Evolutionary conservation across 1,140 invertebrate species (phyloP).

Genomic region (Capitella teleta): DNA sequence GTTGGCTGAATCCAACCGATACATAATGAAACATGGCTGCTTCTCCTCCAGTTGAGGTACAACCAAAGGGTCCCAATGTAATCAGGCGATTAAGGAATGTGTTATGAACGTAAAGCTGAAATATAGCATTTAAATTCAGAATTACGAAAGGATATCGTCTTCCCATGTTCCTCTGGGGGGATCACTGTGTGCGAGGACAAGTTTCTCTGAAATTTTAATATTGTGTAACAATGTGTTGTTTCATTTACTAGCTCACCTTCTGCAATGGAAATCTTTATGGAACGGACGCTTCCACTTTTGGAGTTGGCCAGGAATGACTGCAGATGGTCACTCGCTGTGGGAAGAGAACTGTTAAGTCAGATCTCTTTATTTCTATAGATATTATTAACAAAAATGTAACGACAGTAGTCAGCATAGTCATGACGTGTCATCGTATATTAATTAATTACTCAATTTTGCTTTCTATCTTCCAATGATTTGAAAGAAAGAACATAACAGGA

Average conservation of each 20-base stretch:
- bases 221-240: not conserved
- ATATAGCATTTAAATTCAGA: not conserved
- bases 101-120: not conserved
- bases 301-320: constrained; percentile 23
- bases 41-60: constrained; percentile 65
- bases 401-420: too few species aligned
- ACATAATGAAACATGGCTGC: constrained; percentile 88
- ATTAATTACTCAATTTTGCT: too few species aligned
- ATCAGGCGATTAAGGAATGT: not conserved
- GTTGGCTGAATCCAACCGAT: constrained; percentile 67
- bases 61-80: constrained; percentile 66
- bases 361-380: too few species aligned
- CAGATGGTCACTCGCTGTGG: constrained; percentile 32
- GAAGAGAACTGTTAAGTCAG: too few species aligned
- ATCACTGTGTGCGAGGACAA: constrained; percentile 19
- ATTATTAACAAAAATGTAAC: too few species aligned
- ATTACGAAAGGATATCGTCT: constrained; percentile 33
- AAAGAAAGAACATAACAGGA: too few species aligned
- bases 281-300: constrained; percentile 28
- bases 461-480: too few species aligned
- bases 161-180: constrained; percentile 23
- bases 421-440: too few species aligned
- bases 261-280: constrained; percentile 29
- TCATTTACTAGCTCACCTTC: constrained; percentile 23
- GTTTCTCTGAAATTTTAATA: constrained; percentile 24